Conservation (phyloP, 2,888 invertebrate genomes). For the Spialia ferax region DNA sequence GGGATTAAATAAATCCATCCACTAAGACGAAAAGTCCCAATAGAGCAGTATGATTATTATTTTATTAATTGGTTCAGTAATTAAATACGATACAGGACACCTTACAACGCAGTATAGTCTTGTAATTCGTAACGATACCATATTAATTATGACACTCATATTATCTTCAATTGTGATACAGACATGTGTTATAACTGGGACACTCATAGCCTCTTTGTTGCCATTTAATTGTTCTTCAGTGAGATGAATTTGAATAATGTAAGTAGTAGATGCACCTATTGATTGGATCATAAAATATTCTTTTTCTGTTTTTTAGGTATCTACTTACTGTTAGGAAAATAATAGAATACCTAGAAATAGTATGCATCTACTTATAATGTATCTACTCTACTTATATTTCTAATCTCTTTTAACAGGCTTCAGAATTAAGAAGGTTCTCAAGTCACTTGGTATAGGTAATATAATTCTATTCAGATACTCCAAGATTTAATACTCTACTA, state of each 20-base stretch:
- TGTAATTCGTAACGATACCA: conserved; percentile 32
- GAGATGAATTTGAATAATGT: not conserved
- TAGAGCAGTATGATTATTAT: conserved; percentile 57
- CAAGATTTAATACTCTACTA: too few relatives aligned
- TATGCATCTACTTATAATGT: too few relatives aligned
- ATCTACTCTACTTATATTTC: too few relatives aligned
- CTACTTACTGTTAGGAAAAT: too few relatives aligned
- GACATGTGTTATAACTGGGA: conserved; percentile 30
- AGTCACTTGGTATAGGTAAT: too few relatives aligned
- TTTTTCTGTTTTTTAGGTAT: too few relatives aligned
- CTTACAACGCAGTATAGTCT: conserved; percentile 39
- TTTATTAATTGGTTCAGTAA: conserved; percentile 48
- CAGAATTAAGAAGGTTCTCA: too few relatives aligned
- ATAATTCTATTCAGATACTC: too few relatives aligned
- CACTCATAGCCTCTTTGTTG: conserved; percentile 30
- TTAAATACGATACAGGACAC: conserved; percentile 41
- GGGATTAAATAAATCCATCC: conserved; percentile 74
- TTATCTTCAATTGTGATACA: conserved; percentile 36
- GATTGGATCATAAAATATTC: too few relatives aligned
- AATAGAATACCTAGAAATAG: too few relatives aligned
- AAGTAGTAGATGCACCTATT: too few relatives aligned
- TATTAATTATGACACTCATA: conserved; percentile 40
- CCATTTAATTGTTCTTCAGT: conserved; percentile 16
- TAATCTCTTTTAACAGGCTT: too few relatives aligned
- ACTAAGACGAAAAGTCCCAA: conserved; percentile 72